A percentile compares a stretch with the other conserved stretches of the same genome.
Evolutionary conservation across 2,888 invertebrate species (phyloP).

Genomic region (Odontothrips loti): DNA sequence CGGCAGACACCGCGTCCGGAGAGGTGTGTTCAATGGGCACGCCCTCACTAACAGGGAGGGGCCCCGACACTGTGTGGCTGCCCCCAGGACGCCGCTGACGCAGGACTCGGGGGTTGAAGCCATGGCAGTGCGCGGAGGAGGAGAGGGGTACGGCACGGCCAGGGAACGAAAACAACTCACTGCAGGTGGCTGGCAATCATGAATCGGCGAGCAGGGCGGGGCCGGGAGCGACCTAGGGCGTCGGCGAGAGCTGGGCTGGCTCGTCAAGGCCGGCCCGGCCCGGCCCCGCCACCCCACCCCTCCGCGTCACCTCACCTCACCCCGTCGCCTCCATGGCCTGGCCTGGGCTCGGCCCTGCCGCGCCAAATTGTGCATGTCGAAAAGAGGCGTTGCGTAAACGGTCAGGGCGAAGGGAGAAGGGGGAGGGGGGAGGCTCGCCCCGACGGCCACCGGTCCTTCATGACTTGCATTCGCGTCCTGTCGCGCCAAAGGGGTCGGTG

Average conservation of each 20-base stretch:
- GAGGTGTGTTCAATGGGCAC: neutral
- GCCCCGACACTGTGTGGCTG: too few species aligned
- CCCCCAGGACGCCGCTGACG: too few species aligned
- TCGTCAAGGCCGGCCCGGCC: neutral
- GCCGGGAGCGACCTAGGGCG: neutral
- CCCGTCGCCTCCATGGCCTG: neutral
- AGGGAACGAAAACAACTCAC: conserved; percentile 5
- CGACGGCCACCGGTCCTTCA: neutral
- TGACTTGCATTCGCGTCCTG: neutral
- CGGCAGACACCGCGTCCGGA: too few species aligned
- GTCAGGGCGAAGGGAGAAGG: too few species aligned
- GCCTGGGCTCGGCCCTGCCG: neutral
- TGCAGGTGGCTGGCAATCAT: neutral
- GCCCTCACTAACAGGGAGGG: too few species aligned
- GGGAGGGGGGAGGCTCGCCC: neutral
- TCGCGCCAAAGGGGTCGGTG: neutral
- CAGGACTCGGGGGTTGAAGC: neutral
- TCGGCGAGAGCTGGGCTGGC: neutral
- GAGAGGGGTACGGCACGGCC: conserved; percentile 12
- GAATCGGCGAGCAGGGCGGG: neutral
- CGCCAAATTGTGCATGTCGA: conserved; percentile 17
- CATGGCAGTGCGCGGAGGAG: conserved; percentile 32
- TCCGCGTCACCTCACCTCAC: neutral
- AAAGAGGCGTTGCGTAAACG: neutral
- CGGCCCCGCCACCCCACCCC: neutral